Percentiles rank a stretch among this genome's conserved stretches.
Evolutionary conservation across 2,888 invertebrate genomes (phyloP).

Genomic region (Polietes domitor): DNA sequence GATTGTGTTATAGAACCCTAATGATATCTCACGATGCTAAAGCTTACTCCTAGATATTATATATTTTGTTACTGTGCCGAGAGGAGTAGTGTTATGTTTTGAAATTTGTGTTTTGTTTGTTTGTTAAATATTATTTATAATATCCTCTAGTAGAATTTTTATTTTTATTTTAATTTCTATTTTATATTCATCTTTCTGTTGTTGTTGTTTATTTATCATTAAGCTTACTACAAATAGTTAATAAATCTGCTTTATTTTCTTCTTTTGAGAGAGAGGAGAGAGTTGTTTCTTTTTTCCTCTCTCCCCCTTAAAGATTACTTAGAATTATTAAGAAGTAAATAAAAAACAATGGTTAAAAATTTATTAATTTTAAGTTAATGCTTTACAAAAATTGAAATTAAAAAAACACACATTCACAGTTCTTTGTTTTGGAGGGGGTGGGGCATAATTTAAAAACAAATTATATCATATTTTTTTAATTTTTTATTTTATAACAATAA

Average conservation of each 20-base stretch:
- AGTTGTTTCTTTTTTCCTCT: neutral
- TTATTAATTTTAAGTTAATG: constrained; percentile 27
- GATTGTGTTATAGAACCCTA: no score
- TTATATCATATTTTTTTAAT: constrained; percentile 49
- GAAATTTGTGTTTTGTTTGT: constrained; percentile 19
- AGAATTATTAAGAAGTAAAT: constrained; percentile 57
- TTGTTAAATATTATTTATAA: constrained; percentile 40
- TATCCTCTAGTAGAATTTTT: constrained; percentile 35
- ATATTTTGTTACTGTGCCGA: no score
- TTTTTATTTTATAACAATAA: constrained; percentile 42
- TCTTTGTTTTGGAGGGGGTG: constrained; percentile 33
- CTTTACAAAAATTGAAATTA: constrained; percentile 1
- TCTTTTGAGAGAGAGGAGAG: neutral
- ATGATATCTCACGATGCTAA: no score
- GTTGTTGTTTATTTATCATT: constrained; percentile 41
- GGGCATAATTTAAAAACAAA: neutral
- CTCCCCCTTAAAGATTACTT: constrained; percentile 46
- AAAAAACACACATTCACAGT: constrained; percentile 53
- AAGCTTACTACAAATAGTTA: constrained; percentile 64
- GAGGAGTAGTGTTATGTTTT: neutral
- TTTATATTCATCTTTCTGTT: constrained; percentile 11
- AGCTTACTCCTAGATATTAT: no score
- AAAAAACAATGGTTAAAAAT: constrained; percentile 63
- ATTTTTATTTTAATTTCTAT: constrained; percentile 23
- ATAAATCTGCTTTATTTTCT: constrained; percentile 54